Evolutionary conservation across 2,888 invertebrate genomes (phyloP), one percentile per base, ranked within the genome.

Genomic region (Ferrisia virgata): DNA sequence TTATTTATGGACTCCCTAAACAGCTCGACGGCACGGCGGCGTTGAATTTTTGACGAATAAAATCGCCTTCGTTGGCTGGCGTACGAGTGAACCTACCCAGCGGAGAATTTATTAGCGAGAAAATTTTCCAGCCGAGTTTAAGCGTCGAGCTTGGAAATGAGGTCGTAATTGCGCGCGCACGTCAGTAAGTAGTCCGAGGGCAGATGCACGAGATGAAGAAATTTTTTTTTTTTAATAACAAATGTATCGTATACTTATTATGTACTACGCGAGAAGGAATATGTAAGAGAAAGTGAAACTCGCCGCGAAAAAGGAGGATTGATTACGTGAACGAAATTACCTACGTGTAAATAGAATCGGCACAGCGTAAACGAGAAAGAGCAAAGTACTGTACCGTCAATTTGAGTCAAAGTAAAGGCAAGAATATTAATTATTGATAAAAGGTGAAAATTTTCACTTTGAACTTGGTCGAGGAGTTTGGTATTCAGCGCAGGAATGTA

Each of bases 381-480:
- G 8, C 8, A 8, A 13, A 40, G 40, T 40, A 40, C n/a, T n/a
- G n/a, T 40, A 40, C 40, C 11, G 40, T 47, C 47, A 2, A 28
- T 25, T 64, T 28, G 58, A 64, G 28, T 25, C 58, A 28, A 64
- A 64, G 28, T 13, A 28, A 64, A 64, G 58, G 58, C 58, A 28
- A 64, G 58, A 64, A 64, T 64, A 64, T 64, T 64, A 64, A 64
- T 64, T 64, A 28, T 64, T 64, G 25, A 64, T 64, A 64, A 64
- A 64, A 11, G 13, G 11, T 64, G 47, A 4, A 64, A 64, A 64
- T 13, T 64, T 64, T 28, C 22, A 13, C 28, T 64, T 25, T 64
- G 58, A 64, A 64, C 58, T 28, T 13, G 43, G 11, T 13, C n/a
- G n/a, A n/a, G n/a, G n/a, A n/a, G n/a, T n/a, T n/a, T n/a, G n/a